Evolutionary conservation across 2,113 vertebrate genomes (phyloP), one percentile per base, ranked within the genome.

Genomic region (Cariama cristata): DNA sequence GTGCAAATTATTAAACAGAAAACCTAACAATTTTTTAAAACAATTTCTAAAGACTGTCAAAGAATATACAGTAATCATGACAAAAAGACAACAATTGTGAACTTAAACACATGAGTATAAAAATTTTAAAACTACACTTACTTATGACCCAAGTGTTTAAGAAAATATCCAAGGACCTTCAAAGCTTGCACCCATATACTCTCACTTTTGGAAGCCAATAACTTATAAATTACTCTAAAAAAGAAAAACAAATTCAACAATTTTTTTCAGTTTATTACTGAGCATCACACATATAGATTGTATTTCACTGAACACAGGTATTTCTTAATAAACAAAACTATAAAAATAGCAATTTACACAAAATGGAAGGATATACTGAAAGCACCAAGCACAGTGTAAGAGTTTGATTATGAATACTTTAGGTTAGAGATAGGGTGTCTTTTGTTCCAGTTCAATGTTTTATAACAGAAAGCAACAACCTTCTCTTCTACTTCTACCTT

Each of bases 101-200:
- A 52, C 2, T 68, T 90, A 56, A 75, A 58, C 33, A 47, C 3
- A 35, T 0, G 3, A 64, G 17, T 24, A 38, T 5, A 72, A 62
- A n/a, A 49, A 77, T 40, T 68, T 90, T 72, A 14, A 92, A 92
- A 56, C 1, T 14, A 56, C 44, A 99, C 99, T 99, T 98, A 99
- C 99, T 99, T 99, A 98, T 99, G 99, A 89, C 99, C 99, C 96
- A 99, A 97, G 96, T 99, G 99, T 97, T 99, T 99, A 91, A 99
- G 98, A 98, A 99, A 99, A 98, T 99, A 99, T 72, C 99, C 99
- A 73, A 99, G 98, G 69, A 99, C 99, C 97, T 99, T 99, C 97
- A 99, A 98, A 77, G 99, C 99, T 97, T 99, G 99, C 64, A 99
- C 99, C 93, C 99, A 99, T 98, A 99, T 99, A 96, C 99, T 99